These are phyloP conservation scores for Clunio marinus DNA, from an alignment of 2,888 invertebrate species.

Conservation along the genomic window DNA sequence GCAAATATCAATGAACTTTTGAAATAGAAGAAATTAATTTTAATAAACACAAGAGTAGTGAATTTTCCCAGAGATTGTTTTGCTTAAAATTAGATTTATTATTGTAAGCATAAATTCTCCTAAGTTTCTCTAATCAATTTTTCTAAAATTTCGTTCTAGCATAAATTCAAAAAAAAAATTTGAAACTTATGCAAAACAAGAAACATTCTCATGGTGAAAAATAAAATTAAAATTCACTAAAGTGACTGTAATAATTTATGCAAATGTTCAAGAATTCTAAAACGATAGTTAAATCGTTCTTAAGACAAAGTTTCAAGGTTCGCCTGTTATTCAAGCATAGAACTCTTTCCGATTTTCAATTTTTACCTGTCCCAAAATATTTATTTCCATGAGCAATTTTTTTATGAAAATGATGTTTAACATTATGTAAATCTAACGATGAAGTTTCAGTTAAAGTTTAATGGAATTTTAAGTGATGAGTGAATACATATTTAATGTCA, in stretches of 20 bases:
- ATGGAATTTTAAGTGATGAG: not conserved
- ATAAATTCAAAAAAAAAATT: slow-evolving; percentile 4
- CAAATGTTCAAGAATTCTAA: slow-evolving; percentile 6
- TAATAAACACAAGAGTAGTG: not conserved
- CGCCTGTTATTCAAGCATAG: slow-evolving; percentile 14
- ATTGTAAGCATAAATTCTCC: not conserved
- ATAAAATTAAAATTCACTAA: not conserved
- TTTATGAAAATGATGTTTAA: slow-evolving; percentile 3
- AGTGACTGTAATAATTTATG: slow-evolving; percentile 14
- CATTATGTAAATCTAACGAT: slow-evolving; percentile 10
- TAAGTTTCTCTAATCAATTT: not conserved
- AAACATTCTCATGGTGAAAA: not conserved
- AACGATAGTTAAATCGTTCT: not conserved
- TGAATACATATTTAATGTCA: too few relatives aligned
- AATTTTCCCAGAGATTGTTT: slow-evolving; percentile 25
- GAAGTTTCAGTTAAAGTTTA: not conserved
- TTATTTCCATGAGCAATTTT: not conserved
- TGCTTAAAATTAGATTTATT: not conserved
- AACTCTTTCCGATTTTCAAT: slow-evolving; percentile 23
- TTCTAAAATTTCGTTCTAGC: not conserved
- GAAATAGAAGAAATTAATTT: not conserved
- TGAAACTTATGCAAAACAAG: not conserved
- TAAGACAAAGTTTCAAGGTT: not conserved
- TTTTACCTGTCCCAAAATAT: slow-evolving; percentile 8
- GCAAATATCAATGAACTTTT: not conserved